A percentile compares a stretch with the other conserved stretches of the same genome.
phyloP scores from a whole-genome alignment of 2,888 invertebrate species.

The Caenorhabditis sp. region DNA sequence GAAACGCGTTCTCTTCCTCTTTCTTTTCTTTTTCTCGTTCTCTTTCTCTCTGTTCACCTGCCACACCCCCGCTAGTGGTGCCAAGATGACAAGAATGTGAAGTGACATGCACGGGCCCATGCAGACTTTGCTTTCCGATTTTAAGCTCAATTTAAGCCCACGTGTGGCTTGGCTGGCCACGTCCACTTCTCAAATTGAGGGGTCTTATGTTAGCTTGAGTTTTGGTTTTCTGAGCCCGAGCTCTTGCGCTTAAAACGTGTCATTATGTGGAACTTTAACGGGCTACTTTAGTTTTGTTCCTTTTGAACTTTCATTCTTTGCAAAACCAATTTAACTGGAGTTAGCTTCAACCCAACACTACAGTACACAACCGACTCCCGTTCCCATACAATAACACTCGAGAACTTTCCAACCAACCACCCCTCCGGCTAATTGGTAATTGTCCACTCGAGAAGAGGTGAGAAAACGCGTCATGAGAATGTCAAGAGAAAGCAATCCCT shows the following conservation, averaged over 20 bases:
- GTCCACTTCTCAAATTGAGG: constrained; percentile 1
- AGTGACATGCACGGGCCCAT: not conserved
- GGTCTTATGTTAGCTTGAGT: too few relatives aligned
- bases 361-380: too few relatives aligned
- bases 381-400: constrained; percentile 33
- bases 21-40: not conserved
- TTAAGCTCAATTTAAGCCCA: constrained; percentile 30
- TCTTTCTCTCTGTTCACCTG: constrained; percentile 30
- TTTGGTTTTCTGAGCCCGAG: too few relatives aligned
- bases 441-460: constrained; percentile 37
- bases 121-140: not conserved
- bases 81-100: not conserved
- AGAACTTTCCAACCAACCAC: not conserved
- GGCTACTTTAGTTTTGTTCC: too few relatives aligned
- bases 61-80: not conserved
- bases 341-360: too few relatives aligned
- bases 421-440: constrained; percentile 24
- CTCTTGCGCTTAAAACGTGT: too few relatives aligned
- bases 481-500: constrained; percentile 14
- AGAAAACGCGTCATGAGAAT: not conserved
- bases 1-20: constrained; percentile 19
- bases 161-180: too few relatives aligned
- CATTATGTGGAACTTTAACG: too few relatives aligned
- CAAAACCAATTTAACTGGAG: too few relatives aligned
- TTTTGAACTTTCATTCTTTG: too few relatives aligned